Percentiles rank a stretch among this genome's conserved stretches.
Evolutionary conservation across 2,888 invertebrate species (phyloP).

Genomic region (Sarcophaga subvicina): DNA sequence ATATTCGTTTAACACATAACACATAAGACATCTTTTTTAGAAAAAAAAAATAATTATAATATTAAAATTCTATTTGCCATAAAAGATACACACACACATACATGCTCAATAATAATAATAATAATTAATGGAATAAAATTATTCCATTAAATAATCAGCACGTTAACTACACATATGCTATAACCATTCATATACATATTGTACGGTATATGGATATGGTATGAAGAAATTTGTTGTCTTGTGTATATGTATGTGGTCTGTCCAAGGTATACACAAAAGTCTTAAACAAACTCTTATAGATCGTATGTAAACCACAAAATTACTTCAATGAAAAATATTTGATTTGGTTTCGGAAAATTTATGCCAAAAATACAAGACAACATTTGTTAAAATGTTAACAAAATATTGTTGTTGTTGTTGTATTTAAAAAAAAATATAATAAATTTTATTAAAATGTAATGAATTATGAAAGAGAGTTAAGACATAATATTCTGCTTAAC

Average conservation of each 20-base stretch:
- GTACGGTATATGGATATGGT: no score
- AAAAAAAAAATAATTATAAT: background rate
- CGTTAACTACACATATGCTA: background rate
- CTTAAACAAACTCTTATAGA: background rate
- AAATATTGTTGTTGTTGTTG: background rate
- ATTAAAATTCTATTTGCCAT: background rate
- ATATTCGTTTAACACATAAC: background rate
- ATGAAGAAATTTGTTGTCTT: no score
- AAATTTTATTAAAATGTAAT: no score
- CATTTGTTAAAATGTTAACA: no score
- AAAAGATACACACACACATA: background rate
- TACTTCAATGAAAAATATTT: background rate
- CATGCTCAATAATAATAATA: background rate
- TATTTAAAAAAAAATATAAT: no score
- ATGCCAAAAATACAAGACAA: background rate
- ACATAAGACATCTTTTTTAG: background rate
- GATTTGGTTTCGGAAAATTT: background rate
- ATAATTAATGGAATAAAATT: constrained; percentile 15
- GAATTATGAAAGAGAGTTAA: no score
- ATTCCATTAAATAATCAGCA: constrained; percentile 42
- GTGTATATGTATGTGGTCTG: no score
- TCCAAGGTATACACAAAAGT: no score
- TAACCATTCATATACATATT: no score
- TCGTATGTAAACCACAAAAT: background rate
- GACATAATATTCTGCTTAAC: no score